Percentiles rank a stretch among this genome's conserved stretches.
Conservation (phyloP, 2,113 vertebrate species). For the Elachura formosa region DNA sequence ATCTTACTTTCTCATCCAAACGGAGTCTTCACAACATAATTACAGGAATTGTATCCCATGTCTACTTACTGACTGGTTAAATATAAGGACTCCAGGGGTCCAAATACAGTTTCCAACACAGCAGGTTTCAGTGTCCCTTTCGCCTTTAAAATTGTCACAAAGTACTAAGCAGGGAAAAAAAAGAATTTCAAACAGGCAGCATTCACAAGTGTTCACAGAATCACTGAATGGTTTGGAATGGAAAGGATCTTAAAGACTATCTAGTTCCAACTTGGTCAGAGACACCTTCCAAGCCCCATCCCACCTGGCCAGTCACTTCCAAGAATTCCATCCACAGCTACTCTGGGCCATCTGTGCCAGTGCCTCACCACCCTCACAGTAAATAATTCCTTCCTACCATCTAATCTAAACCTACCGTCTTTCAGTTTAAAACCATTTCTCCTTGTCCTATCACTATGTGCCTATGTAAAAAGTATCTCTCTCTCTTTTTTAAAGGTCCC, state of each 20-base stretch:
- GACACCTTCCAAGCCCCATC: background rate
- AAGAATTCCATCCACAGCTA: background rate
- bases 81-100: constrained; percentile 85
- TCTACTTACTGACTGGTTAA: constrained; percentile 87
- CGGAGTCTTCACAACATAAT: background rate
- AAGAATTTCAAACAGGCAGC: background rate
- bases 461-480: background rate
- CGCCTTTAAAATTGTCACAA: constrained; percentile 83
- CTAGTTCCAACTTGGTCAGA: background rate
- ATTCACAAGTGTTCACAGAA: background rate
- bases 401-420: background rate
- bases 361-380: background rate
- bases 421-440: background rate
- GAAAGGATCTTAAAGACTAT: background rate
- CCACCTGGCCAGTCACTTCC: background rate
- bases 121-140: constrained; percentile 84
- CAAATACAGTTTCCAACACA: constrained; percentile 84
- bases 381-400: background rate
- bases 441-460: background rate
- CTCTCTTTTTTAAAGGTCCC: background rate
- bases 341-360: background rate
- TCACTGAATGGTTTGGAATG: background rate
- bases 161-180: constrained; percentile 76
- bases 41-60: background rate
- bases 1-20: background rate